These are phyloP conservation scores for Adrianichthys oophorus DNA, from an alignment of 2,797 vertebrate genomes.

Conservation along the genomic window DNA sequence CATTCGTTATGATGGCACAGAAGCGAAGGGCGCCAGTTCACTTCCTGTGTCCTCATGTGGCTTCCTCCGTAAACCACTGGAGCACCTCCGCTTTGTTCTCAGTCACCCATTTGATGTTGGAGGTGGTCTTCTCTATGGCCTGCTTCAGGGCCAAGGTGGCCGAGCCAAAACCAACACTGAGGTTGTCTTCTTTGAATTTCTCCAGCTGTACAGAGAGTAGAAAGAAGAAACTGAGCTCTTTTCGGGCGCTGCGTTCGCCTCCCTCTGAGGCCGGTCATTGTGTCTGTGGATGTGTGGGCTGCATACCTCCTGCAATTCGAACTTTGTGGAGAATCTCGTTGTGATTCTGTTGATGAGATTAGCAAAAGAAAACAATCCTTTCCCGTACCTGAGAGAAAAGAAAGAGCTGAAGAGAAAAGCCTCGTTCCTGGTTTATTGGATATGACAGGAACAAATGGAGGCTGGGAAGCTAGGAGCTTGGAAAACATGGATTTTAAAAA, in stretches of 20 bases:
- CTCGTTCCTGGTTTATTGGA: neutral
- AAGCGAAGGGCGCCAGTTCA: neutral
- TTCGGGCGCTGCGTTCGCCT: neutral
- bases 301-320: slow-evolving; percentile 87
- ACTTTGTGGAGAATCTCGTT: slow-evolving; percentile 82
- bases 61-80: slow-evolving; percentile 76
- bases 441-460: neutral
- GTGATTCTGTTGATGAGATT: slow-evolving; percentile 80
- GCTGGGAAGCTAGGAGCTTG: neutral
- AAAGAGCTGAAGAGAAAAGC: neutral
- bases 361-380: slow-evolving; percentile 86
- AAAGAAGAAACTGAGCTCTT: neutral
- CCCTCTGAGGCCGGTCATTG: slow-evolving; percentile 3
- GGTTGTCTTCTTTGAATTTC: slow-evolving; percentile 83
- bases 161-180: slow-evolving; percentile 85
- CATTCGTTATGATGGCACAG: slow-evolving; percentile 1
- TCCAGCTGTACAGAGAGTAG: slow-evolving; percentile 76
- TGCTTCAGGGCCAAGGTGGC: slow-evolving; percentile 86
- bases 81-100: slow-evolving; percentile 78
- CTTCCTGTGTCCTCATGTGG: slow-evolving; percentile 32
- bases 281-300: slow-evolving; percentile 3
- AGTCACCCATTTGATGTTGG: slow-evolving; percentile 90
- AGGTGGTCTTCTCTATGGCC: slow-evolving; percentile 85
- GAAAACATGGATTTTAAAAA: neutral
- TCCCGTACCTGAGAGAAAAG: slow-evolving; percentile 78